Percentiles rank a stretch among this genome's conserved stretches.
Evolutionary conservation across 37 sponge, comb jelly and placozoan genomes (phyloP).

Genomic region (Eunapius fragilis): DNA sequence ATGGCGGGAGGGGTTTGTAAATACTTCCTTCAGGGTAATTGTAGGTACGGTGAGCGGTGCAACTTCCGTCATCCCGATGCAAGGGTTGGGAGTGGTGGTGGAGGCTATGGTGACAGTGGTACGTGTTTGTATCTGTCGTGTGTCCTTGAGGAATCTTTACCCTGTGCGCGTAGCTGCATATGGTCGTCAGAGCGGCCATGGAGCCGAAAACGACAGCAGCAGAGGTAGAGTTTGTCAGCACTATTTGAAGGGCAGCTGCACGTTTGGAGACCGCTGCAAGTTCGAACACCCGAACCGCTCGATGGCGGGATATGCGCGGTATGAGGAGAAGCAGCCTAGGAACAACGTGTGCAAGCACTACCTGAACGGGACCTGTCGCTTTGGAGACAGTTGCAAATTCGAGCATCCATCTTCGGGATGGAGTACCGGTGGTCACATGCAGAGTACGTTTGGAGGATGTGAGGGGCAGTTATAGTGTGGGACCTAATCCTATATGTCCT

Average conservation of each 20-base stretch:
- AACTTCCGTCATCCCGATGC: background rate
- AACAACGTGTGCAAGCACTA: background rate
- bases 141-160: background rate
- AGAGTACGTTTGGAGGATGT: too few relatives aligned
- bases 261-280: background rate
- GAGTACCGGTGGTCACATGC: background rate
- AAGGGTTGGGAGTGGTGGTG: background rate
- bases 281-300: background rate
- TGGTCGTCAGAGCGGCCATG: background rate
- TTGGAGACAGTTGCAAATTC: background rate
- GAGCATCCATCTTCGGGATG: background rate
- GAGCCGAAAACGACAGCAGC: too few relatives aligned
- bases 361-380: background rate
- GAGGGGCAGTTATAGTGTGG: too few relatives aligned
- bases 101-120: background rate
- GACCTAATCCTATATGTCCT: background rate
- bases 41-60: background rate
- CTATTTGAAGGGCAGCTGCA: background rate
- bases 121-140: background rate
- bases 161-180: background rate
- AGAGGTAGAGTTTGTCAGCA: background rate
- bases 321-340: background rate
- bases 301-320: background rate
- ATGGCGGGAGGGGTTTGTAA: background rate
- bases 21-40: background rate